Conservation (phyloP, 2,113 vertebrate genomes). For the Limnothrissa miodon region DNA sequence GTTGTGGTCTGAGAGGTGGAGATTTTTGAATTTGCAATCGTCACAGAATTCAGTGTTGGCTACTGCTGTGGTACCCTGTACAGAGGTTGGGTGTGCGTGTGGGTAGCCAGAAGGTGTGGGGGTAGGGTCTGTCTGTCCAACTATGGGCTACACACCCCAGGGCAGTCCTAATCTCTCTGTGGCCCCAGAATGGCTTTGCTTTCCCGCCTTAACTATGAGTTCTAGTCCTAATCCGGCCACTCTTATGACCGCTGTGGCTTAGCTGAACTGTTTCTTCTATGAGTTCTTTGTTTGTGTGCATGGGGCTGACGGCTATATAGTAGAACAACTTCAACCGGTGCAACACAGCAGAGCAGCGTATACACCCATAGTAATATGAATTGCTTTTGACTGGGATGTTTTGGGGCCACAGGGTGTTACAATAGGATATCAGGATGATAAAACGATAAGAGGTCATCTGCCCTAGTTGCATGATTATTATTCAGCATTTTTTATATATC, state of each 20-base stretch:
- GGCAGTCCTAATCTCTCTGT: not conserved
- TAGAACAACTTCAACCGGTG: not conserved
- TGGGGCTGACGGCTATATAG: not conserved
- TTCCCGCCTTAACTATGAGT: conserved; percentile 2
- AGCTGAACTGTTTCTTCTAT: not conserved
- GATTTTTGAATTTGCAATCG: not conserved
- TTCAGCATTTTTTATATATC: not conserved
- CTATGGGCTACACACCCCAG: not conserved
- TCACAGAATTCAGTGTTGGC: not conserved
- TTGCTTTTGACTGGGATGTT: not conserved
- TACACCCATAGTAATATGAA: not conserved
- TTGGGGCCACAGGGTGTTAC: not conserved
- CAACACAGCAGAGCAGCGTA: not conserved
- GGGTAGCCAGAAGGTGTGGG: conserved; percentile 15
- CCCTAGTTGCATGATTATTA: not conserved
- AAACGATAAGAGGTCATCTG: not conserved
- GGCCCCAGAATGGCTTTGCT: conserved; percentile 11
- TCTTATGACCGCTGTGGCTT: not conserved
- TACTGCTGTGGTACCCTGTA: not conserved
- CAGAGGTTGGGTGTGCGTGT: not conserved
- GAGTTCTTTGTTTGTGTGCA: not conserved
- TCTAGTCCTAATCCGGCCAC: not conserved
- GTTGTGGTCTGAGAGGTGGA: not conserved
- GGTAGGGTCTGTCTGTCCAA: not conserved
- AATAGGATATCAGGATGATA: conserved; percentile 12